Conservation (phyloP, 2,113 vertebrate species). For the Numida meleagris region DNA sequence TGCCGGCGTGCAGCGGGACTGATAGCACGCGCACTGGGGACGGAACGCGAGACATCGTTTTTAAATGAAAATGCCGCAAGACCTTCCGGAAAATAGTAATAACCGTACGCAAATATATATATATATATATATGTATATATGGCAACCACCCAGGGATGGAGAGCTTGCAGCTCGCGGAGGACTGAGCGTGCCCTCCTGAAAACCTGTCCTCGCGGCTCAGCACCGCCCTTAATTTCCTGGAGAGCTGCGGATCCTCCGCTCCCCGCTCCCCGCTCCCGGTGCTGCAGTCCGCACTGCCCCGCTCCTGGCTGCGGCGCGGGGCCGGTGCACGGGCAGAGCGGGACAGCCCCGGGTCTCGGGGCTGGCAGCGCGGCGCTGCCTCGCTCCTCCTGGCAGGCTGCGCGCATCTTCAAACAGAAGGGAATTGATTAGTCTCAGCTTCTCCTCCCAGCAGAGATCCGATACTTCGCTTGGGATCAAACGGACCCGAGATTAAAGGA, state of each 20-base stretch:
- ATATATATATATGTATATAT: too few relatives aligned
- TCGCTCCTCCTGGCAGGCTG: constrained; percentile 37
- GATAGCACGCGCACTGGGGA: accelerated
- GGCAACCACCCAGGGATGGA: background rate
- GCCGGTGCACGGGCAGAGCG: background rate
- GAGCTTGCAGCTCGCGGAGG: background rate
- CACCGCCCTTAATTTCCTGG: constrained; percentile 29
- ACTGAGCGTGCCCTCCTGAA: background rate
- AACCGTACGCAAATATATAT: background rate
- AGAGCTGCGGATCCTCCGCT: too few relatives aligned
- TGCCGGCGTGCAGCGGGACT: accelerated
- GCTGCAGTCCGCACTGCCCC: background rate
- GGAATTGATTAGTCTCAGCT: constrained; percentile 82
- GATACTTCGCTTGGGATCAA: constrained; percentile 74
- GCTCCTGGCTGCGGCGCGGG: too few relatives aligned
- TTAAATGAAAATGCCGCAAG: background rate
- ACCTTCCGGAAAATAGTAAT: background rate
- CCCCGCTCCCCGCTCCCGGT: background rate
- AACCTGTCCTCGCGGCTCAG: background rate
- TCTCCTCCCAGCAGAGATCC: constrained; percentile 72
- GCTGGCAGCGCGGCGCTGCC: constrained; percentile 51
- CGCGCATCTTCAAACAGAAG: constrained; percentile 71
- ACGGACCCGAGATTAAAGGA: constrained; percentile 41
- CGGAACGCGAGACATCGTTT: accelerated
- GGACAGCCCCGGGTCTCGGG: background rate